Evolutionary conservation across 2,797 vertebrate species (phyloP).

Genomic region (Sphaeramia orbicularis): DNA sequence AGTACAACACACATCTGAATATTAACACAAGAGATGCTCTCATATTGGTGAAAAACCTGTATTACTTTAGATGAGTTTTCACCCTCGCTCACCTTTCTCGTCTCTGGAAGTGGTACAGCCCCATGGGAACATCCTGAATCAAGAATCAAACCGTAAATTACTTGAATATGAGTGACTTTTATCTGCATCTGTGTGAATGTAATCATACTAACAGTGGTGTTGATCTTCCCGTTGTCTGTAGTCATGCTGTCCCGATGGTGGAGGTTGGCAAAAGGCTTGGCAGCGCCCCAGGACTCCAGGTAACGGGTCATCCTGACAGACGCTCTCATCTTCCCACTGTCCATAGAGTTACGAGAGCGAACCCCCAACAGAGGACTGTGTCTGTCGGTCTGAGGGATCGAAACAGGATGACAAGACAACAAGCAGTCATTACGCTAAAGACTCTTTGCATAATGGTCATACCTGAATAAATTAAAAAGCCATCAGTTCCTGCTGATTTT

Average conservation of each 20-base stretch:
- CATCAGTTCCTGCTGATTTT: neutral
- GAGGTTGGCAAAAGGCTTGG: constrained; percentile 97
- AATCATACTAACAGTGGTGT: constrained; percentile 88
- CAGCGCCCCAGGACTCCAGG: constrained; percentile 97
- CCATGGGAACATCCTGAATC: constrained; percentile 94
- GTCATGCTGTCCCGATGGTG: constrained; percentile 98
- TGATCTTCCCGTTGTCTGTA: constrained; percentile 96
- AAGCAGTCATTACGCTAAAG: no score
- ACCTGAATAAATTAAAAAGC: neutral
- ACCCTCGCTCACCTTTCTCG: constrained; percentile 79
- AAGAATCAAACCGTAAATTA: constrained; percentile 17
- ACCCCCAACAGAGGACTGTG: constrained; percentile 91
- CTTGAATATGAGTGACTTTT: neutral
- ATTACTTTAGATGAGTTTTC: neutral
- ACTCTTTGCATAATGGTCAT: neutral
- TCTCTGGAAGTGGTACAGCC: constrained; percentile 94
- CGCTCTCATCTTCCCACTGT: constrained; percentile 95
- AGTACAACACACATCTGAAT: neutral
- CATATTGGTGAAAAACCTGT: neutral
- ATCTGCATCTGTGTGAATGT: neutral
- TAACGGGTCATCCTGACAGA: constrained; percentile 98
- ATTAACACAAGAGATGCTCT: neutral
- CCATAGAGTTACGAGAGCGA: constrained; percentile 89
- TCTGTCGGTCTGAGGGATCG: constrained; percentile 87
- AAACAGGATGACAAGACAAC: neutral